Percentiles rank a stretch among this genome's conserved stretches.
Evolutionary conservation across 2,888 invertebrate genomes (phyloP).

Genomic region (Globia sparganii): DNA sequence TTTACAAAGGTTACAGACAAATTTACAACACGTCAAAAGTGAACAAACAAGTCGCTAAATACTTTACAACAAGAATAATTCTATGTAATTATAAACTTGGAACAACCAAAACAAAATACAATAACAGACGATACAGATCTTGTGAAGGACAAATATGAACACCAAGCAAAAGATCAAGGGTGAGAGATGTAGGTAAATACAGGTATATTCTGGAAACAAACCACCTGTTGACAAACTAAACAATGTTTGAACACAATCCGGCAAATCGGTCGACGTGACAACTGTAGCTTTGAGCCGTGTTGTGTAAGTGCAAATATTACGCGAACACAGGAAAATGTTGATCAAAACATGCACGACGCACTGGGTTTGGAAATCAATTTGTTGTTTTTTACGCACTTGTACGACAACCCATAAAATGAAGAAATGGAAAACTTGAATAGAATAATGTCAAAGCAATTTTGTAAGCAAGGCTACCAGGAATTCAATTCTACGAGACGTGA

Average conservation of each 20-base stretch:
- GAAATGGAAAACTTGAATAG: constrained; percentile 25
- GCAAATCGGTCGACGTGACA: constrained; percentile 36
- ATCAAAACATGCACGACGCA: constrained; percentile 23
- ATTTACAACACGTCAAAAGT: constrained; percentile 31
- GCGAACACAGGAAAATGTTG: constrained; percentile 43
- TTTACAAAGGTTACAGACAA: constrained; percentile 46
- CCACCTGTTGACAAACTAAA: constrained; percentile 45
- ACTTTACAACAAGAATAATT: constrained; percentile 25
- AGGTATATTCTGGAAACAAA: constrained; percentile 23
- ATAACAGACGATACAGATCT: background rate
- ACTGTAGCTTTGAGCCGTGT: constrained; percentile 23
- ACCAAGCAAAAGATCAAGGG: constrained; percentile 23
- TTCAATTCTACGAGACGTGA: constrained; percentile 5
- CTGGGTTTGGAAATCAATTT: constrained; percentile 13
- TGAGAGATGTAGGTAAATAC: constrained; percentile 22
- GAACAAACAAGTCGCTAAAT: constrained; percentile 20
- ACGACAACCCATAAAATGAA: constrained; percentile 19
- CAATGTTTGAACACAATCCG: constrained; percentile 46
- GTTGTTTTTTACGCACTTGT: constrained; percentile 24
- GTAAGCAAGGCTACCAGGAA: constrained; percentile 2
- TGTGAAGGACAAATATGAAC: constrained; percentile 1
- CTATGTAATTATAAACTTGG: constrained; percentile 10
- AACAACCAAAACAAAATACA: constrained; percentile 9
- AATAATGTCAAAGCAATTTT: constrained; percentile 23
- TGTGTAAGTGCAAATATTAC: constrained; percentile 36